Base-by-base conservation (phyloP, 2,113 vertebrate species). In the Lanius ludovicianus region DNA sequence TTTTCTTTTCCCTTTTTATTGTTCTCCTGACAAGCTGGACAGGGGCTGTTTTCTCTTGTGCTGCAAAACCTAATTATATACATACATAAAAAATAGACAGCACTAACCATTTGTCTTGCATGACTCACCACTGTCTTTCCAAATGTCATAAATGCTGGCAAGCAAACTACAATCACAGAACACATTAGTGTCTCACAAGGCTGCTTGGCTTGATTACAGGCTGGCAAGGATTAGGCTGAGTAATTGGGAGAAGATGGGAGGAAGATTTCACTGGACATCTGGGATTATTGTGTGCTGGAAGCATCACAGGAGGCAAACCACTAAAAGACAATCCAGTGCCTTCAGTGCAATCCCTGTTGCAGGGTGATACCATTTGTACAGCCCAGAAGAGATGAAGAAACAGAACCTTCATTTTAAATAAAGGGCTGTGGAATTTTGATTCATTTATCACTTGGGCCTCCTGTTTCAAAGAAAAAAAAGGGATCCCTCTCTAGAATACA, bases 111-210 rank as follows among this genome's bases (percentile, higher is more conserved):
- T 94, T 94, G 93, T 95, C 95, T 94, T 2, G 68, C 63, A 90
- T 96, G 96, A 97, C 85, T 97, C 96, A 96, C 85, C 53, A 24
- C 85, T 87, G 76, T 53, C 87, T 84, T 93, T 89, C 68, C 79
- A 93, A 95, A 96, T 95, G 96, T 75, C 95, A 95, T 75, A 93
- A 93, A 86, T 37, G 56, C 93, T 94, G 90, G 85, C 95, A 92
- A 92, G 95, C 22, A 27, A 84, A 44, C 95, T 37, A 31, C 83
- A 84, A 69, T 93, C 83, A 93, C 6, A 10, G 60, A 96, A 55
- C 85, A 78, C 49, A 90, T 95, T 41, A 81, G 52, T 53, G 88
- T 41, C 93, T 95, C 92, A 78, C 75, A 94, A 89, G 82, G 80
- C 93, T 92, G 71, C 76, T 80, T 92, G 88, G 56, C 76, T 94